Evolutionary conservation across 2,888 invertebrate genomes (phyloP).

Genomic region (Pseudeuparius sepicola): DNA sequence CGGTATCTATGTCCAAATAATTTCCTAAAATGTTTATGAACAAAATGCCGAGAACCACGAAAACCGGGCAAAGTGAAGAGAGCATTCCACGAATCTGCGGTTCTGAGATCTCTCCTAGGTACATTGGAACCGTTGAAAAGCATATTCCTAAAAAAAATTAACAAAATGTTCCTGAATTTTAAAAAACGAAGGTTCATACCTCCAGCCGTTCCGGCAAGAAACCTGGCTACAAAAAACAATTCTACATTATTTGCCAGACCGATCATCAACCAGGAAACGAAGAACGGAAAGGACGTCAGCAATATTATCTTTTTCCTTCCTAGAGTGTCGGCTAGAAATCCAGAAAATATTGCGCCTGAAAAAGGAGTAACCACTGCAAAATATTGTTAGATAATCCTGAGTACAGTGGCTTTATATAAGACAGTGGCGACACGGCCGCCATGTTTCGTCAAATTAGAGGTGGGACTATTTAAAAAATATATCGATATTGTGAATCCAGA

Average conservation of each 20-base stretch:
- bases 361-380: slow-evolving; percentile 20
- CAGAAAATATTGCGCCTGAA: slow-evolving; percentile 53
- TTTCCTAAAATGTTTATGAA: slow-evolving; percentile 42
- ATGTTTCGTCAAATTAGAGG: too few relatives aligned
- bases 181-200: too few relatives aligned
- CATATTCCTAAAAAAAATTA: too few relatives aligned
- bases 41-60: slow-evolving; percentile 45
- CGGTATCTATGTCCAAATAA: slow-evolving; percentile 39
- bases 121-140: slow-evolving; percentile 44
- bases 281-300: slow-evolving; percentile 51
- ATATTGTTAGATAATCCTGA: too few relatives aligned
- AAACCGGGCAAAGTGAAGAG: slow-evolving; percentile 48
- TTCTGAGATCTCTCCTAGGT: slow-evolving; percentile 50
- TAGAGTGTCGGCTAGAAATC: slow-evolving; percentile 51
- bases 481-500: too few relatives aligned
- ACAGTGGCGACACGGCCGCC: too few relatives aligned
- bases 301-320: slow-evolving; percentile 55
- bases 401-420: too few relatives aligned
- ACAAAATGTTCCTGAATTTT: too few relatives aligned
- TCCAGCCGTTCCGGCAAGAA: slow-evolving; percentile 53
- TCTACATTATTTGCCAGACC: slow-evolving; percentile 47
- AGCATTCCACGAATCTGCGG: slow-evolving; percentile 47
- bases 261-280: slow-evolving; percentile 53
- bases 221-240: slow-evolving; percentile 42
- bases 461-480: too few relatives aligned